phyloP scores from a whole-genome alignment of 1,140 invertebrate species.

The Atta texana region DNA sequence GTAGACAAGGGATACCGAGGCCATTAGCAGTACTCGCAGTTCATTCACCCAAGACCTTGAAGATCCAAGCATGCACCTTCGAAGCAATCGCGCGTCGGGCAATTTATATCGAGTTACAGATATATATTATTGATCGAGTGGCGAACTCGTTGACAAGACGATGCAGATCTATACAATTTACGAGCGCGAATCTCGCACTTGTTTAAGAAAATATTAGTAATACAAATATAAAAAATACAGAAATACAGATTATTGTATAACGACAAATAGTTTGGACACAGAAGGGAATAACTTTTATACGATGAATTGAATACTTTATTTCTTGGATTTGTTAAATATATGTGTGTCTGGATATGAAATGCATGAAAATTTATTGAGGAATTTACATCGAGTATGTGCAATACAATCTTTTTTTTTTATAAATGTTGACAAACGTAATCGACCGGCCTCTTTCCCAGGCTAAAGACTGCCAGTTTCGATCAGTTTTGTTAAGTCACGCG shows the following conservation, averaged over 20 bases:
- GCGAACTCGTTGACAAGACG: slow-evolving; percentile 1
- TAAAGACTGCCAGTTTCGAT: slow-evolving; percentile 45
- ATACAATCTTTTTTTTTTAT: neutral
- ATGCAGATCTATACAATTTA: neutral
- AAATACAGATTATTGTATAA: neutral
- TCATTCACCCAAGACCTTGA: slow-evolving; percentile 81
- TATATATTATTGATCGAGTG: neutral
- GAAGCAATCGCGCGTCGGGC: slow-evolving; percentile 32
- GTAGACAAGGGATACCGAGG: slow-evolving; percentile 65
- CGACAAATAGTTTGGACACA: neutral
- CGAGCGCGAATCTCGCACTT: neutral
- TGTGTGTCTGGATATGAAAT: neutral
- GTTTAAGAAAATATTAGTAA: neutral
- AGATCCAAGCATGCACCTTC: slow-evolving; percentile 48
- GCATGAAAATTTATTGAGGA: slow-evolving; percentile 33
- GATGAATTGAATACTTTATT: neutral
- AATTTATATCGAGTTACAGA: slow-evolving; percentile 43
- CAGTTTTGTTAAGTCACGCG: neutral
- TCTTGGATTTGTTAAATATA: neutral
- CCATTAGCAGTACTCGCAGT: slow-evolving; percentile 73
- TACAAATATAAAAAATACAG: neutral
- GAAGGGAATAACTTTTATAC: neutral
- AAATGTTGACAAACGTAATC: slow-evolving; percentile 10
- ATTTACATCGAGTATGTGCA: slow-evolving; percentile 12
- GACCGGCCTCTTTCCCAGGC: slow-evolving; percentile 46